Percentiles rank a stretch among this genome's conserved stretches.
Conservation (phyloP, 2,797 vertebrate genomes). For the Phoxinus dragarum region DNA sequence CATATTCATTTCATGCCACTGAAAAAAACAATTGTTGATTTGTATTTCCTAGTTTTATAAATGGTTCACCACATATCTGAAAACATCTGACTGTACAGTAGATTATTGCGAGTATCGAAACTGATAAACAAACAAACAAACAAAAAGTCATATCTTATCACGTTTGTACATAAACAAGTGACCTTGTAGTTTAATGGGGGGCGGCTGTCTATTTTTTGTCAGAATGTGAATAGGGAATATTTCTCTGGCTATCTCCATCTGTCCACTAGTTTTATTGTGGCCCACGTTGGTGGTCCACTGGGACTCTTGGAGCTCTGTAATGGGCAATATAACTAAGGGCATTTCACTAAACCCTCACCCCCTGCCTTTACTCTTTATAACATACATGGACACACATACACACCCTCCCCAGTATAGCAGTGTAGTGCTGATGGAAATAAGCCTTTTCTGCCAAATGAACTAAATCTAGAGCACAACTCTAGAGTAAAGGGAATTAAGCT, state of each 20-base stretch:
- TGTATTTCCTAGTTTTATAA: not conserved
- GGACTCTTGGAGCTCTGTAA: slow-evolving; percentile 48
- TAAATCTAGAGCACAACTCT: slow-evolving; percentile 53
- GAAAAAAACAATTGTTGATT: not conserved
- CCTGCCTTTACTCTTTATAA: slow-evolving; percentile 40
- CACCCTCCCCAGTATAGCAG: slow-evolving; percentile 39
- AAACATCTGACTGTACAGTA: not conserved
- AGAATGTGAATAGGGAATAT: slow-evolving; percentile 43
- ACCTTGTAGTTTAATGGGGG: slow-evolving; percentile 61
- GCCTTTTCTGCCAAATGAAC: slow-evolving; percentile 53
- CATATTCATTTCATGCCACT: not conserved
- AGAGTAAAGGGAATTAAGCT: slow-evolving; percentile 51
- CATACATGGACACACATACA: slow-evolving; percentile 19
- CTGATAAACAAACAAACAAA: slow-evolving; percentile 2
- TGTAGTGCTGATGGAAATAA: slow-evolving; percentile 42
- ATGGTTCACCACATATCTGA: not conserved
- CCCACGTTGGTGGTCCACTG: slow-evolving; percentile 45
- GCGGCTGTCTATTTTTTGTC: slow-evolving; percentile 27
- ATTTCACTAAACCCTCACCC: slow-evolving; percentile 54
- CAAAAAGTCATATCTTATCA: slow-evolving; percentile 36
- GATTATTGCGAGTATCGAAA: not conserved
- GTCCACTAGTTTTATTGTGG: slow-evolving; percentile 60
- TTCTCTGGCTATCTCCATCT: slow-evolving; percentile 59
- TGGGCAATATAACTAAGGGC: slow-evolving; percentile 58
- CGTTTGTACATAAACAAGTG: slow-evolving; percentile 52